phyloP scores from a whole-genome alignment of 2,888 invertebrate species.

The Ophion slaviceki region DNA sequence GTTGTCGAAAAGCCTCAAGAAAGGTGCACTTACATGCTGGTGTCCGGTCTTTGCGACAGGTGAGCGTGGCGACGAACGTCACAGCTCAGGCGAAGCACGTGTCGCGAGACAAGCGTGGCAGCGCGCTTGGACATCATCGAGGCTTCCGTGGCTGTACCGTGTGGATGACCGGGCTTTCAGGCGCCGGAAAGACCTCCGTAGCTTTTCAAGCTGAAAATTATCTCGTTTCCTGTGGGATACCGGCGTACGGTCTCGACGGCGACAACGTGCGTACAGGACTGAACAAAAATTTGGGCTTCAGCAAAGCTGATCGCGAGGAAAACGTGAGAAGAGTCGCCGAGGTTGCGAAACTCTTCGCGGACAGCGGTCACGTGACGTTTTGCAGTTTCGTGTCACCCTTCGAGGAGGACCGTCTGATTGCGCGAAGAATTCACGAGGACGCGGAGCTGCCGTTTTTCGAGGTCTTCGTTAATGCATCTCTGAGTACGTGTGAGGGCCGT shows the following conservation, averaged over 20 bases:
- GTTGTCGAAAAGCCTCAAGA: background rate
- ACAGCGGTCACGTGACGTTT: slow-evolving; percentile 96
- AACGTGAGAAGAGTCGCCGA: slow-evolving; percentile 98
- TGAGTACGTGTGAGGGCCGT: slow-evolving; percentile 95
- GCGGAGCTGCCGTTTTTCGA: slow-evolving; percentile 95
- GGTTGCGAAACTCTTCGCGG: slow-evolving; percentile 98
- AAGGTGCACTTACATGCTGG: background rate
- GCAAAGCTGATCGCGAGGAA: slow-evolving; percentile 96
- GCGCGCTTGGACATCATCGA: slow-evolving; percentile 92
- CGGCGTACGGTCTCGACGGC: slow-evolving; percentile 98
- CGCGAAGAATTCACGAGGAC: slow-evolving; percentile 94
- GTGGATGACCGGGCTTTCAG: slow-evolving; percentile 96
- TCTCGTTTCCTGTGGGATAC: slow-evolving; percentile 93
- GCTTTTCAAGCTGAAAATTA: slow-evolving; percentile 98
- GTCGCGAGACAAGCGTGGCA: slow-evolving; percentile 94
- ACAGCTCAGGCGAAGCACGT: slow-evolving; percentile 97
- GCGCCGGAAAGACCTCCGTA: slow-evolving; percentile 98
- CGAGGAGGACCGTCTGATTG: slow-evolving; percentile 94
- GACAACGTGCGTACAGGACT: slow-evolving; percentile 98
- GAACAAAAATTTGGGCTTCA: slow-evolving; percentile 97
- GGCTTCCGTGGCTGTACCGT: slow-evolving; percentile 97
- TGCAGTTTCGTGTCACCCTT: slow-evolving; percentile 99
- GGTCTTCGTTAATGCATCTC: slow-evolving; percentile 97
- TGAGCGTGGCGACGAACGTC: slow-evolving; percentile 86
- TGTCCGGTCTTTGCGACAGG: slow-evolving; percentile 55